Conservation (phyloP, 2,888 invertebrate species). For the Ophraella communa region DNA sequence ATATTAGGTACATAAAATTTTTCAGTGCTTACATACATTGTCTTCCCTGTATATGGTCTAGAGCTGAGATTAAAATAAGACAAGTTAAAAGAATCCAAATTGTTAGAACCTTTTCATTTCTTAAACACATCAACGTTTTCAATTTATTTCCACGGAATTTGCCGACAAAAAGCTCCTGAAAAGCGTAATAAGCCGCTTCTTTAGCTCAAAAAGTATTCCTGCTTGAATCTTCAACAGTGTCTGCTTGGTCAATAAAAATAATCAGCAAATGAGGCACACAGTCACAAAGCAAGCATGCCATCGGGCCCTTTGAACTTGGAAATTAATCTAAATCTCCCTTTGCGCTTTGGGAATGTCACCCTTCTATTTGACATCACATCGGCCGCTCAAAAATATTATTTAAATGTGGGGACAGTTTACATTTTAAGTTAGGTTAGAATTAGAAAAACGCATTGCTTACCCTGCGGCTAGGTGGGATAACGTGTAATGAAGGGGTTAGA, state of each 20-base stretch:
- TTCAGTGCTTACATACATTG: neutral
- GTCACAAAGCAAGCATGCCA: constrained; percentile 54
- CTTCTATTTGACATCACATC: constrained; percentile 41
- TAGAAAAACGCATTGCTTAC: neutral
- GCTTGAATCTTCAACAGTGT: constrained; percentile 33
- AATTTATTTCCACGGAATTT: constrained; percentile 11
- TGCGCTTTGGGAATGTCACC: constrained; percentile 45
- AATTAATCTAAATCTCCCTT: constrained; percentile 53
- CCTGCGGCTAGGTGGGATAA: neutral
- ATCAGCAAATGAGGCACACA: constrained; percentile 55
- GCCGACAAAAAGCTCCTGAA: constrained; percentile 27
- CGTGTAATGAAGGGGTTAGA: neutral
- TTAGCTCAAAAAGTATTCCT: constrained; percentile 35
- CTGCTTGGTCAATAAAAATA: constrained; percentile 54
- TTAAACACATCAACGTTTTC: constrained; percentile 1
- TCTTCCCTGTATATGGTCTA: neutral
- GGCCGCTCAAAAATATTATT: constrained; percentile 37
- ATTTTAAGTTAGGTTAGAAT: constrained; percentile 22
- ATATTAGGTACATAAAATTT: no score
- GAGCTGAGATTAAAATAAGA: neutral
- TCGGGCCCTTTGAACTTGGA: constrained; percentile 55
- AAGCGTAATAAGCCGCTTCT: constrained; percentile 36
- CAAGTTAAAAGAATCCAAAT: neutral
- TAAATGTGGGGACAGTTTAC: constrained; percentile 33
- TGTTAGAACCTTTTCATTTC: neutral